phyloP scores from a whole-genome alignment of 2,113 vertebrate species.

The Psittacus erithacus region DNA sequence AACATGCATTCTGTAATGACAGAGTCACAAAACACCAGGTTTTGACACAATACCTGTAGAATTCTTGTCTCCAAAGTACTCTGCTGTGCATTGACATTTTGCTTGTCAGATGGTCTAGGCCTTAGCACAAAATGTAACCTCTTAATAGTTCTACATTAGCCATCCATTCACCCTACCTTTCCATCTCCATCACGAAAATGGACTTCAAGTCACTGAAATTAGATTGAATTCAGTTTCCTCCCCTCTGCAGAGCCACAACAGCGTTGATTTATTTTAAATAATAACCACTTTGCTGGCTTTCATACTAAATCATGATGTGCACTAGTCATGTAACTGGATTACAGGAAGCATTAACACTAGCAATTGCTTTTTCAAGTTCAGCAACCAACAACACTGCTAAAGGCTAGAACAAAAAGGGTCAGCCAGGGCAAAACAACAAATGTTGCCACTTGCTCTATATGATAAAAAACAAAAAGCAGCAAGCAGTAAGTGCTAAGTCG shows the following conservation, averaged over 20 bases:
- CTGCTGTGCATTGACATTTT: neutral
- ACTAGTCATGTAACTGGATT: slow-evolving; percentile 32
- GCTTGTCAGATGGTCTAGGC: neutral
- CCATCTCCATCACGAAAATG: neutral
- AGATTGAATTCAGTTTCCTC: slow-evolving; percentile 12
- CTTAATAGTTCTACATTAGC: neutral
- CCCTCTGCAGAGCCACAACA: neutral
- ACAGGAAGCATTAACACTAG: slow-evolving; percentile 33
- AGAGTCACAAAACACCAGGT: neutral
- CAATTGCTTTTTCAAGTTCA: slow-evolving; percentile 33
- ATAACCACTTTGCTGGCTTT: neutral
- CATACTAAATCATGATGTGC: slow-evolving; percentile 21
- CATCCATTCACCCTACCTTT: neutral
- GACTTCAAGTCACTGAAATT: neutral
- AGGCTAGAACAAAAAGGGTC: slow-evolving; percentile 26
- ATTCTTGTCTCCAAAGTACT: neutral
- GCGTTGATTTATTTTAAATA: slow-evolving; percentile 38
- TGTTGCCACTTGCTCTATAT: neutral
- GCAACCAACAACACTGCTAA: neutral
- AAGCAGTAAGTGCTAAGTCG: neutral
- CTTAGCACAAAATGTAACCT: neutral
- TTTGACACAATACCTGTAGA: neutral
- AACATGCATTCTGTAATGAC: neutral
- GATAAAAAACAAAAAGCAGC: neutral
- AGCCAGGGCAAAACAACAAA: slow-evolving; percentile 16